Conservation (phyloP, 2,113 vertebrate genomes). For the Ancistrus triradiatus region DNA sequence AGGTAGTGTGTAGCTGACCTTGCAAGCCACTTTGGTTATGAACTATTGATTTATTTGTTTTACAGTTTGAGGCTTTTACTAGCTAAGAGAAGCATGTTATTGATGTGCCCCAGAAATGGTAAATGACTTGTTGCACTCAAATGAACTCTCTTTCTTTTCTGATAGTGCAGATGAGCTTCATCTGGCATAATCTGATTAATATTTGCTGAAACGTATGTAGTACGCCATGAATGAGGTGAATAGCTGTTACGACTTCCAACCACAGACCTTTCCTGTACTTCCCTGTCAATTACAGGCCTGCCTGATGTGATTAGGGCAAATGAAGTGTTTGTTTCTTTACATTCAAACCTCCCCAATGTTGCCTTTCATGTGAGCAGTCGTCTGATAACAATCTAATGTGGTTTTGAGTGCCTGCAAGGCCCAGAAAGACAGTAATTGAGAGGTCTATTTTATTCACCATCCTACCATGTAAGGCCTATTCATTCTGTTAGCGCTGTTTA, state of each 20-base stretch:
- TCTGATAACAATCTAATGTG: conserved; percentile 69
- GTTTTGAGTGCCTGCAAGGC: conserved; percentile 58
- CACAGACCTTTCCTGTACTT: conserved; percentile 55
- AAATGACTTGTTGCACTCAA: conserved; percentile 30
- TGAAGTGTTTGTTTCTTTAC: conserved; percentile 75
- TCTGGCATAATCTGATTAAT: conserved; percentile 51
- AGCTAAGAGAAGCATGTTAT: conserved; percentile 20
- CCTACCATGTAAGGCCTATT: conserved; percentile 58
- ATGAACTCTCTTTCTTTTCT: conserved; percentile 14
- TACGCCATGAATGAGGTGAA: conserved; percentile 43
- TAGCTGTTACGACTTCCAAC: conserved; percentile 39
- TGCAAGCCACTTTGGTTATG: conserved; percentile 17
- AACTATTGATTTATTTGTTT: conserved; percentile 26
- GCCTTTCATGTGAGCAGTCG: conserved; percentile 68
- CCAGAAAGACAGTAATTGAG: conserved; percentile 70
- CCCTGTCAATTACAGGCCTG: conserved; percentile 64
- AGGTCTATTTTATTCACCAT: conserved; percentile 67
- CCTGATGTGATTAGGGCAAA: conserved; percentile 62
- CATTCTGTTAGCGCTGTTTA: conserved; percentile 70
- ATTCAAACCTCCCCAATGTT: conserved; percentile 72
- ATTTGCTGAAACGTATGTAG: conserved; percentile 51
- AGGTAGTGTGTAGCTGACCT: conserved; percentile 33
- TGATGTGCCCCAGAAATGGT: background rate
- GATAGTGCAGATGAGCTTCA: conserved; percentile 49
- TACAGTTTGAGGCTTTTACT: conserved; percentile 15